phyloP scores from a whole-genome alignment of 2,797 vertebrate genomes.

The Nannoperca obscura region DNA sequence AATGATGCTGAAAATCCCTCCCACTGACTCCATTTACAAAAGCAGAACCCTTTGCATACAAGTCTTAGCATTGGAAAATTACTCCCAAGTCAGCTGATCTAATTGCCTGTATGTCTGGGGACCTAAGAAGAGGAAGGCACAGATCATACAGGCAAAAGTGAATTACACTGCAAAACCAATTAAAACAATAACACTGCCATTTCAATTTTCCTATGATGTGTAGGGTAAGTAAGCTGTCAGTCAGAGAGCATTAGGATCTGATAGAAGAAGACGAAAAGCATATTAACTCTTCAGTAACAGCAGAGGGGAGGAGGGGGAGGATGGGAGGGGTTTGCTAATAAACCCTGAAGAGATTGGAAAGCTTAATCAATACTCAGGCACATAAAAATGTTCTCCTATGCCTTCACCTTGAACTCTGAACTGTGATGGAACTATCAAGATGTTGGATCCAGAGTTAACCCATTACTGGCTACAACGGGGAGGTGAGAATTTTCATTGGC shows the following conservation, averaged over 20 bases:
- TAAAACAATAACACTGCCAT: constrained; percentile 77
- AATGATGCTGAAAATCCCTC: constrained; percentile 44
- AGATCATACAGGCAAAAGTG: constrained; percentile 67
- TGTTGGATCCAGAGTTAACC: constrained; percentile 47
- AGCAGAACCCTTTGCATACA: constrained; percentile 42
- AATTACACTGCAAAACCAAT: constrained; percentile 77
- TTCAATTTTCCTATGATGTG: constrained; percentile 74
- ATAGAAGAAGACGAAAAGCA: constrained; percentile 58
- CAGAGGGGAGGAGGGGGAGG: constrained; percentile 17
- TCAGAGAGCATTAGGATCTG: constrained; percentile 77
- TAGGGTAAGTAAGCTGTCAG: constrained; percentile 70
- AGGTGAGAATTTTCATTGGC: background rate
- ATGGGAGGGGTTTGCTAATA: constrained; percentile 67
- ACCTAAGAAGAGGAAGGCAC: constrained; percentile 38
- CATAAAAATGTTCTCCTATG: constrained; percentile 73
- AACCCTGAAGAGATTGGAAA: constrained; percentile 75
- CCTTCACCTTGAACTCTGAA: constrained; percentile 80
- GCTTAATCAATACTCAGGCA: constrained; percentile 76
- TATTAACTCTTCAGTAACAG: constrained; percentile 68
- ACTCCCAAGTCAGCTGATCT: constrained; percentile 61
- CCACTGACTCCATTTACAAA: constrained; percentile 53
- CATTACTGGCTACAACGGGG: constrained; percentile 10
- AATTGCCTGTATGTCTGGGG: constrained; percentile 57
- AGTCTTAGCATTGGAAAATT: constrained; percentile 44
- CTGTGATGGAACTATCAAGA: constrained; percentile 65